Percentiles rank a stretch among this genome's conserved stretches.
These are phyloP conservation scores for Parochlus steinenii DNA, from an alignment of 2,888 invertebrate species.

Conservation along the genomic window DNA sequence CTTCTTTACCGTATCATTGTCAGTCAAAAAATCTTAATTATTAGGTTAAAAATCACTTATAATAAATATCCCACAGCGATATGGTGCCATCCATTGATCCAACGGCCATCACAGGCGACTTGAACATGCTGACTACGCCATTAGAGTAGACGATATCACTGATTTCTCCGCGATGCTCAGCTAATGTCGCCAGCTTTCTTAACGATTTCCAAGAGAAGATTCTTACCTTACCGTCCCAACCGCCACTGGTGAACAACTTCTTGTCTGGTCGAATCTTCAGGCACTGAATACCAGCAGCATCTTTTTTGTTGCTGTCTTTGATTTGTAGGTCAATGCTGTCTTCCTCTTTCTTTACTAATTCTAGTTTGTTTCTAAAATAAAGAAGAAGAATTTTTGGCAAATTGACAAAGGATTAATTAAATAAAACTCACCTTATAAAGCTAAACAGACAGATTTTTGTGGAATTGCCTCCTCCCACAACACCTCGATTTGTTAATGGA, in stretches of 20 bases:
- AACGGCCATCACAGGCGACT: conserved; percentile 61
- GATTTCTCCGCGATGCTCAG: conserved; percentile 52
- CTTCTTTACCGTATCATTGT: no score
- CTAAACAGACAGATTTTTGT: conserved; percentile 23
- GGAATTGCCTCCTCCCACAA: conserved; percentile 35
- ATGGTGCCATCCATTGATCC: conserved; percentile 57
- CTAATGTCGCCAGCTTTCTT: conserved; percentile 51
- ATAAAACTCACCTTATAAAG: no score
- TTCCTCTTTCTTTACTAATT: background rate
- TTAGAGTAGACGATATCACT: conserved; percentile 56
- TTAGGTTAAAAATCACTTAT: conserved; percentile 9
- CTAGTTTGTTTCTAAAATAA: background rate
- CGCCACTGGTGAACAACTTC: conserved; percentile 55
- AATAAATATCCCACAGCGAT: conserved; percentile 53
- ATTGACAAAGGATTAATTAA: background rate
- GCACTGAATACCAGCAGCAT: conserved; percentile 54
- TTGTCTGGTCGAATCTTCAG: conserved; percentile 49
- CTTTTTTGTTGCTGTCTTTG: conserved; percentile 32
- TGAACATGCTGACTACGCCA: conserved; percentile 46
- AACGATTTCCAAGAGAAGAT: conserved; percentile 65
- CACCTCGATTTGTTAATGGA: conserved; percentile 42
- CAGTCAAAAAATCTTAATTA: no score
- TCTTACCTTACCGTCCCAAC: conserved; percentile 60
- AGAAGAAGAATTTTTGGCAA: conserved; percentile 36
- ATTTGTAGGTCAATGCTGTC: conserved; percentile 13